Evolutionary conservation across 2,888 invertebrate species (phyloP), one percentile per base, ranked within the genome.

Genomic region (Notodonta ziczac): DNA sequence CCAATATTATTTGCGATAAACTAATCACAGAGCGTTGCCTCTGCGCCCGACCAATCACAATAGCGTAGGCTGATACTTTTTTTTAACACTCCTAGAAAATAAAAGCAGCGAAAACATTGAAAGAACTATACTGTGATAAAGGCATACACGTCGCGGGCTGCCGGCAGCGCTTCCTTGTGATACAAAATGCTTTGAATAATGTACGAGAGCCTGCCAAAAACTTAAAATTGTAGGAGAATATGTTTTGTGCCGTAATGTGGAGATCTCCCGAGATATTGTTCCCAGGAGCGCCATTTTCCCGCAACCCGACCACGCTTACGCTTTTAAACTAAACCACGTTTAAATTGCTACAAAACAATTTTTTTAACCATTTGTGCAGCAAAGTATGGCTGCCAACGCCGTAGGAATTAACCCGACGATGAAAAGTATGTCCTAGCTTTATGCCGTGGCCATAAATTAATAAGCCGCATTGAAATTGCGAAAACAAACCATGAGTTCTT

Each of bases 241-340:
- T 84, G 82, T 77, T 82, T 80, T 79, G 81, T 78, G 78, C 66
- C 76, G 76, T 66, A 67, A 68, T 68, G 65, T 66, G 65, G 70
- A 78, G 78, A 78, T 80, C 80, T 73, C 63, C 69, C 60, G 59
- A 73, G 72, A 70, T 80, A 83, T 77, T 75, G 74, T 76, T 73
- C 87, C 85, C 85, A 57, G 32, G 84, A 77, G 85, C 78, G 65
- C 84, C 82, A 87, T 88, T 86, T 84, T 76, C 72, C 67, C 66
- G 59, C 70, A 69, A 70, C 72, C 71, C 69, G 72, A 76, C 78
- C 82, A 83, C 83, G 82, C 84, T 81, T 79, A 80, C 79, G 85
- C 86, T 87, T 86, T 88, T 87, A 88, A 86, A 87, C 85, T 84
- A 82, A 86, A 86, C 84, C 83, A 80, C 77, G 75, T 79, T 80